A percentile compares a stretch with the other conserved stretches of the same genome.
Conservation (phyloP, 1,140 invertebrate species). For the Eubasilissa regina region DNA sequence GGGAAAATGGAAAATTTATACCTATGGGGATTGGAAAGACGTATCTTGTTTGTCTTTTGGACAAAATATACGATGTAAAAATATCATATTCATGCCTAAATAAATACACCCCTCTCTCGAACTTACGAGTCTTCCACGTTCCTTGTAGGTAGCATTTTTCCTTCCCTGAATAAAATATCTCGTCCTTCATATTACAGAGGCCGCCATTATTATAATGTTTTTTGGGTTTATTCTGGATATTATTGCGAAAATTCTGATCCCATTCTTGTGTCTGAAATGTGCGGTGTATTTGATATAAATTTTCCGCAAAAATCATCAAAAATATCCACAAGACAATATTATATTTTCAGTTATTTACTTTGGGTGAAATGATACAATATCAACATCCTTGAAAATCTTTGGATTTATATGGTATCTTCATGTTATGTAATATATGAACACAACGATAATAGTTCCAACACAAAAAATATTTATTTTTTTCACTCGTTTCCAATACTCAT, state of each 20-base stretch:
- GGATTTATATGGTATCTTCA: no score
- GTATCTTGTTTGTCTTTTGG: constrained; percentile 61
- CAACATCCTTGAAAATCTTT: no score
- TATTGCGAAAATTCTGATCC: constrained; percentile 40
- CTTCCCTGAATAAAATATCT: constrained; percentile 43
- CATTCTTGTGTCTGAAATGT: constrained; percentile 11
- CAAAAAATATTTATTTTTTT: no score
- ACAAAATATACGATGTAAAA: constrained; percentile 60
- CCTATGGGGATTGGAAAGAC: constrained; percentile 61
- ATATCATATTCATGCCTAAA: constrained; percentile 61
- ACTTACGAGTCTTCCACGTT: constrained; percentile 46
- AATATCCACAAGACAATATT: background rate
- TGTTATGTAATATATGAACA: no score
- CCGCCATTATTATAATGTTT: constrained; percentile 41
- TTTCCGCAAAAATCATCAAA: constrained; percentile 1
- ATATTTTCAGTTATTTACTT: background rate
- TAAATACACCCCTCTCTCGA: constrained; percentile 53
- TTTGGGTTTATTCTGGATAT: constrained; percentile 36
- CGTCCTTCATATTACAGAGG: constrained; percentile 29
- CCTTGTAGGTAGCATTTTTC: constrained; percentile 19
- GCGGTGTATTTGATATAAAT: constrained; percentile 2
- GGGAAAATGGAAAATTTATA: constrained; percentile 61
- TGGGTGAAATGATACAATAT: no score
- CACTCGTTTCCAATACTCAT: no score
- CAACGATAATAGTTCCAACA: no score